Evolutionary conservation across 2,113 vertebrate genomes (phyloP).

Genomic region (Spilogale gracilis): DNA sequence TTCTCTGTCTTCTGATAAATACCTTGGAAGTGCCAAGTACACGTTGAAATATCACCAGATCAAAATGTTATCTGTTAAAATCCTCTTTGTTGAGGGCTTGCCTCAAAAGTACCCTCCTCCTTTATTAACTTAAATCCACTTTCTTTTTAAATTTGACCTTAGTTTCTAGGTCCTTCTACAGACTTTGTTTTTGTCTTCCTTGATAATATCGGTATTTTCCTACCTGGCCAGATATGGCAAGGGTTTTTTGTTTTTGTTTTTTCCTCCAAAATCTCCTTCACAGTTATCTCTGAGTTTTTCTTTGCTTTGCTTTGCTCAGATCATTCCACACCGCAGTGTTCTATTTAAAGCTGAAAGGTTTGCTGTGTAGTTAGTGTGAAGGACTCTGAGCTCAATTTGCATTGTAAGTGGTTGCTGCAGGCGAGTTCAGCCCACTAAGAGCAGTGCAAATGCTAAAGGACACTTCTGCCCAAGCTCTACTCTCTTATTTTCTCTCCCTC

Average conservation of each 20-base stretch:
- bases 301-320: slow-evolving; percentile 56
- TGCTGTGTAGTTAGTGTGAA: slow-evolving; percentile 82
- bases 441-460: slow-evolving; percentile 67
- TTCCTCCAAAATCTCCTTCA: slow-evolving; percentile 13
- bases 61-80: neutral
- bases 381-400: slow-evolving; percentile 81
- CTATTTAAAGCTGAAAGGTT: slow-evolving; percentile 81
- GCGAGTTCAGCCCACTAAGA: slow-evolving; percentile 76
- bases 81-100: neutral
- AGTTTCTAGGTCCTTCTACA: neutral
- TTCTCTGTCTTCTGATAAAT: neutral
- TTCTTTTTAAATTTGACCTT: neutral
- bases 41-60: neutral
- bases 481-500: neutral
- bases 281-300: slow-evolving; percentile 49
- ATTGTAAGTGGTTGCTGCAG: slow-evolving; percentile 82
- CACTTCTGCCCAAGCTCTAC: slow-evolving; percentile 15
- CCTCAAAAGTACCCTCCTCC: neutral
- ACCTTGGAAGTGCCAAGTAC: neutral
- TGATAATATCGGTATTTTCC: slow-evolving; percentile 17
- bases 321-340: slow-evolving; percentile 77
- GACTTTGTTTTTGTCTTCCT: neutral
- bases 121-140: neutral
- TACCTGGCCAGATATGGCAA: neutral
- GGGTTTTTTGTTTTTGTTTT: neutral